Evolutionary conservation across 2,888 invertebrate species (phyloP), one percentile per base, ranked within the genome.

Genomic region (Andrena chrysosceles): DNA sequence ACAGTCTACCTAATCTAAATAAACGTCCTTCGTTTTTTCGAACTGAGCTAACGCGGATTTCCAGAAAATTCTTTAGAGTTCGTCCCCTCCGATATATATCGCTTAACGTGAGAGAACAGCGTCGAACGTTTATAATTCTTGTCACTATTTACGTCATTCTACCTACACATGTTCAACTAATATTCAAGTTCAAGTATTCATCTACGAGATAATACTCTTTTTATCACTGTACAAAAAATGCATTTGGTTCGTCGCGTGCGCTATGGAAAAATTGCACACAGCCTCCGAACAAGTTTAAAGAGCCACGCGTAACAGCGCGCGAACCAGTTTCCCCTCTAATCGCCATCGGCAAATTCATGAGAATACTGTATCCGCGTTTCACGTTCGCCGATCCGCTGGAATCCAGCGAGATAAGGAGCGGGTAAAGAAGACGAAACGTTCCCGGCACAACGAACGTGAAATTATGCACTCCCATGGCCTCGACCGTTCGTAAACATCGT

Each of bases 141-240:
- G 20, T 33, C 13, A 35, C 42, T 63, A 26, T 31, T 60, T 49
- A 33, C 29, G 31, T 42, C n/a, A 10, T 29, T 54, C 67, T 67
- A 62, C 52, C 52, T 67, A 54, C 52, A 70, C 42, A 67, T 23
- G 31, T 52, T 72, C 16, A 13, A 72, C 56, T 79, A 81, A 10
- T 35, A 63, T 75, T 70, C 20, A 59, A 4, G 16, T 31, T 56
- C 33, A 64, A 48, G 54, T 67, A 72, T 67, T 49, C 49, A 3
- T n/a, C n/a, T 13, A 56, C 20, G 10, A n/a, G 8, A 70, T n/a
- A 52, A 54, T 54, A 33, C 1, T 31, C 49, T 29, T 54, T 42
- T 8, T 10, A 7, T 31, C 69, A 66, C 52, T 66, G 48, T 81
- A 69, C 56, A 81, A 81, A 74, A 81, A 71, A 77, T 82, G 52